These are phyloP conservation scores for Betta splendens DNA, from an alignment of 2,797 vertebrate species.

Conservation along the genomic window DNA sequence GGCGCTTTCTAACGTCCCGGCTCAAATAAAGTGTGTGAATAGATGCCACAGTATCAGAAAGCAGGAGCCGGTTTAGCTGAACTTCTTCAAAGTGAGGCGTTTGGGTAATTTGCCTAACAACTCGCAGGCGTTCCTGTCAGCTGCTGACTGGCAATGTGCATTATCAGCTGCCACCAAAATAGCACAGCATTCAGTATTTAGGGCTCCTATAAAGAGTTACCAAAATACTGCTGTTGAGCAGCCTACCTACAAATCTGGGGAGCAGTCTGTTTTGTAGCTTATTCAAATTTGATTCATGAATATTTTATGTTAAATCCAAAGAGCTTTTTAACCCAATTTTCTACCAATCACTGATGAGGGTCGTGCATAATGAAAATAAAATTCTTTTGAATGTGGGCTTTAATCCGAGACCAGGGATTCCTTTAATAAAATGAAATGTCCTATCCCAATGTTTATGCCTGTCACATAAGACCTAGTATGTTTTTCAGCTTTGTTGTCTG, in stretches of 20 bases:
- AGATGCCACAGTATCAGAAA: constrained; percentile 15
- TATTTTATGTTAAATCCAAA: constrained; percentile 75
- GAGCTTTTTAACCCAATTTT: constrained; percentile 72
- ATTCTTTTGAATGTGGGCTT: constrained; percentile 31
- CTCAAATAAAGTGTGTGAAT: constrained; percentile 31
- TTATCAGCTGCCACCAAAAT: constrained; percentile 51
- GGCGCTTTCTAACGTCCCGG: constrained; percentile 14
- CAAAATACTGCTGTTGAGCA: constrained; percentile 59
- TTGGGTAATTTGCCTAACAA: constrained; percentile 40
- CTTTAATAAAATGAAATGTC: constrained; percentile 34
- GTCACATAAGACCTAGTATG: constrained; percentile 61
- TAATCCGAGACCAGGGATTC: constrained; percentile 56
- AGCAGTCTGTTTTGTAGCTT: constrained; percentile 71
- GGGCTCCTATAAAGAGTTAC: constrained; percentile 58
- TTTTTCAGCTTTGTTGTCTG: constrained; percentile 59
- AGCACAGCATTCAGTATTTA: constrained; percentile 56
- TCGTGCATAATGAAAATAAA: constrained; percentile 43
- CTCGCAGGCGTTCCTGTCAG: constrained; percentile 43
- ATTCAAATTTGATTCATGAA: constrained; percentile 79
- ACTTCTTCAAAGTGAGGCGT: constrained; percentile 11
- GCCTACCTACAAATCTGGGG: constrained; percentile 63
- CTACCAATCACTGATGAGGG: constrained; percentile 47
- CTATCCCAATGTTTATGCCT: constrained; percentile 68
- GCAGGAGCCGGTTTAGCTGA: constrained; percentile 43
- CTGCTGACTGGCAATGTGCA: constrained; percentile 38